Base-by-base conservation (phyloP, 2,888 invertebrate genomes). In the Ornithoptera priamus region DNA sequence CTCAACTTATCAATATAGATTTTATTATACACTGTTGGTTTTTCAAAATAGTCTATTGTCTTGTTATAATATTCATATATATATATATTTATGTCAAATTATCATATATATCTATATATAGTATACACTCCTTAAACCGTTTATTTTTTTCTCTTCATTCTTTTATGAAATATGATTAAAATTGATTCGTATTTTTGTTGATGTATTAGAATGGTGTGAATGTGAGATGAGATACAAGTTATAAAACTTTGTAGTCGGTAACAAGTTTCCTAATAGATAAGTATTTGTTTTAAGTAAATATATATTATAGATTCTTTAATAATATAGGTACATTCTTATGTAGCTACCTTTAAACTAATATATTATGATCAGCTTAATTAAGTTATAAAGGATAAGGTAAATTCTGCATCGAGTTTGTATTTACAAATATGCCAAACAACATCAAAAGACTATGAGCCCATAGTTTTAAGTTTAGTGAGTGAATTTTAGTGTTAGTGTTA, bases 401-500 rank as follows among this genome's bases (percentile, higher is more conserved):
- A 8, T 5, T 8, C 18, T n/a, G 53, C 18, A n/a, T 12, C 3
- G 18, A 53, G 7, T 53, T n/a, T 53, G 53, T 53, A 53, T 53
- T 53, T 53, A 53, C 53, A 53, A 53, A 53, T 53, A 18, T 53
- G 10, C 53, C 1, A n/a, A 53, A 53, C n/a, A n/a, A 53, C n/a
- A 53, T n/a, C n/a, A 53, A 53, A 53, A 53, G 53, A 53, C 53
- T 6, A n/a, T 53, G 53, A 53, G 53, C 53, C 46, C n/a, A 18
- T 53, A 53, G 53, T 53, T n/a, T 53, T 53, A 53, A 53, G n/a
- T n/a, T 53, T 53, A 53, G 53, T 53, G 53, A 53, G 53, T 53
- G 53, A 53, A n/a, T 18, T 53, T 53, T 18, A 60, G 36, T 60
- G 60, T 60, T 60, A 24, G 22, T 30, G 24, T 60, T 36, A 36